Evolutionary conservation across 2,888 invertebrate genomes (phyloP), one percentile per base, ranked within the genome.

Genomic region (Pilophorus perplexus): DNA sequence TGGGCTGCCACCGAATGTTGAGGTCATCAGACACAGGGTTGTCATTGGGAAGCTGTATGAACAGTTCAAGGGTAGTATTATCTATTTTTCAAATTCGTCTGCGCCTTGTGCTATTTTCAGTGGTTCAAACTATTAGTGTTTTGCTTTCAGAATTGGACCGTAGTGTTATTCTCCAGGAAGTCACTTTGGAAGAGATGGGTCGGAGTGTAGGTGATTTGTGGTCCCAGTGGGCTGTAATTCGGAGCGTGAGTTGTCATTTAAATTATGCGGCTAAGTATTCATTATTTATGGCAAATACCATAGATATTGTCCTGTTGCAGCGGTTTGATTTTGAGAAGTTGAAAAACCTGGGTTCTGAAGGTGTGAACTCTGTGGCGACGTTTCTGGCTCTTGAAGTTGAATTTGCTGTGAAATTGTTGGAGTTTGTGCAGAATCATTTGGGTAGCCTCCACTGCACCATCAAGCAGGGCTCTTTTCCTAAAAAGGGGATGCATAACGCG

Each of bases 1-100:
- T 74, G 91, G 92, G 2, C 79, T 96, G 52, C 90, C 96, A 0
- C 87, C 86, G 59, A 96, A 95, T 76, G 90, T 94, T 67, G 87
- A 91, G 71, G 80, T 87, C 59, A 88, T 91, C 6, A 89, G 90
- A 84, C 92, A 94, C 76, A 83, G 85, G 71, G 85, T 84, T 64
- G 82, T 85, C 2, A 82, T 82, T 1, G 77, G 77, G 8, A 76
- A 48, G 20, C 14, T 62, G 20, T 46, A 46, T 20, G 28, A 46
- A 1, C 83, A 85, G 68, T 78, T 90, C 4, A 83, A 83, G 77
- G 78, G 83, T 84, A 74, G 12, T n/a, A n/a, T n/a, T n/a, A n/a
- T n/a, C n/a, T n/a, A n/a, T n/a, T n/a, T n/a, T n/a, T n/a, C n/a
- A n/a, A n/a, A n/a, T n/a, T n/a, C n/a, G n/a, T n/a, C n/a, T n/a